These are phyloP conservation scores for Pitangus sulphuratus DNA, from an alignment of 2,797 vertebrate genomes.

Conservation along the genomic window DNA sequence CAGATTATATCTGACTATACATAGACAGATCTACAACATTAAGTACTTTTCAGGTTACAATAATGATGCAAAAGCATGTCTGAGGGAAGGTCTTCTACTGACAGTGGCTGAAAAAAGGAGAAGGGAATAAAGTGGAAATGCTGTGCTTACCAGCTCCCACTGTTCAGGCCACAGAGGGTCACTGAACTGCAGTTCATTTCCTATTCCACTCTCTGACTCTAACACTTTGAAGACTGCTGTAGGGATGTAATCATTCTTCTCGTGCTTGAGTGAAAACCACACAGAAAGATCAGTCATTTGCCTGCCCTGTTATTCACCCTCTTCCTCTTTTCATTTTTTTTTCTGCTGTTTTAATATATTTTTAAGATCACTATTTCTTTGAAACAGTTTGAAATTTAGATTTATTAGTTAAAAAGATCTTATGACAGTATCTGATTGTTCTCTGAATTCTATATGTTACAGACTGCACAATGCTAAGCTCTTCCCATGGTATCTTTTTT, in stretches of 20 bases:
- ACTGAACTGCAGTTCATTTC: conserved; percentile 74
- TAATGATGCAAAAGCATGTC: conserved; percentile 34
- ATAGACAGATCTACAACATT: neutral
- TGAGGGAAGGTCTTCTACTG: conserved; percentile 25
- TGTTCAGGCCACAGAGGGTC: conserved; percentile 71
- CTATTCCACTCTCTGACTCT: conserved; percentile 66
- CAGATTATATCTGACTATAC: neutral
- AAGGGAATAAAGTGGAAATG: conserved; percentile 70
- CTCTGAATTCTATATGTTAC: neutral
- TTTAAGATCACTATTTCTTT: conserved; percentile 30
- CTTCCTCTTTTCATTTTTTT: conserved; percentile 46
- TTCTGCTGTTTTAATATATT: conserved; percentile 47
- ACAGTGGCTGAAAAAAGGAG: conserved; percentile 48
- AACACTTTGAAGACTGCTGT: conserved; percentile 69
- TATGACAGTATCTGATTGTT: neutral
- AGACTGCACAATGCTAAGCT: neutral
- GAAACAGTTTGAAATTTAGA: conserved; percentile 17
- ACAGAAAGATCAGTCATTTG: conserved; percentile 64
- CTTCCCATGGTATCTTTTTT: neutral
- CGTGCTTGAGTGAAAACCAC: conserved; percentile 48
- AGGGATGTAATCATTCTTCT: conserved; percentile 70
- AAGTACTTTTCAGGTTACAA: conserved; percentile 43
- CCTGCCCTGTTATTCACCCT: conserved; percentile 47
- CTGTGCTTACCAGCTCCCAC: conserved; percentile 70
- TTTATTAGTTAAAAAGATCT: neutral